Conservation (phyloP, 2,113 vertebrate genomes). For the Aegotheles bennettii region DNA sequence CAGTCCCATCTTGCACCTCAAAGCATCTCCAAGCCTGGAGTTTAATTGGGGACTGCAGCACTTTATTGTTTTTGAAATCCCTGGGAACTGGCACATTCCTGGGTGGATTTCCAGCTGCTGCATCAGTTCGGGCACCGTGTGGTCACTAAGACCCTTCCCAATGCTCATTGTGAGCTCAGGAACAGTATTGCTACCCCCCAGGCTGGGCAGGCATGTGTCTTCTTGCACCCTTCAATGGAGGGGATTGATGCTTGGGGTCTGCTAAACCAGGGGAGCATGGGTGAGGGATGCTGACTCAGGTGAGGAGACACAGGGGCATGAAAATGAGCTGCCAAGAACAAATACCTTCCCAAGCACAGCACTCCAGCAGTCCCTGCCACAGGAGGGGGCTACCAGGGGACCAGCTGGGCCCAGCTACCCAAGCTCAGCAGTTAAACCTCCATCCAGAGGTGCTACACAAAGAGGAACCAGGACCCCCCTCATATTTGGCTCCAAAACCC, state of each 20-base stretch:
- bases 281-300: rapidly evolving
- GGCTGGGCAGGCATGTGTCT: rapidly evolving
- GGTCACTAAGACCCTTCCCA: neutral
- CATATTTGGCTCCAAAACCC: neutral
- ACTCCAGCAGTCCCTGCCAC: neutral
- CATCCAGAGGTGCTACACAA: neutral
- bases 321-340: neutral
- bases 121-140: too few relatives aligned
- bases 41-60: neutral
- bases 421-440: neutral
- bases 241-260: too few relatives aligned
- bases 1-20: neutral
- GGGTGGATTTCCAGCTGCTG: neutral
- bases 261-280: rapidly evolving
- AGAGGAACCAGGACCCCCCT: neutral
- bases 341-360: rapidly evolving
- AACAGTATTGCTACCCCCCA: neutral
- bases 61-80: neutral
- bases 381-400: neutral
- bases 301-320: neutral
- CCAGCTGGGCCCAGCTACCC: neutral
- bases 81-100: neutral
- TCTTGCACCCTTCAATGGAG: neutral
- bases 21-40: neutral
- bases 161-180: neutral